phyloP scores from a whole-genome alignment of 2,888 invertebrate species.

The Stenotaenia linearis region DNA sequence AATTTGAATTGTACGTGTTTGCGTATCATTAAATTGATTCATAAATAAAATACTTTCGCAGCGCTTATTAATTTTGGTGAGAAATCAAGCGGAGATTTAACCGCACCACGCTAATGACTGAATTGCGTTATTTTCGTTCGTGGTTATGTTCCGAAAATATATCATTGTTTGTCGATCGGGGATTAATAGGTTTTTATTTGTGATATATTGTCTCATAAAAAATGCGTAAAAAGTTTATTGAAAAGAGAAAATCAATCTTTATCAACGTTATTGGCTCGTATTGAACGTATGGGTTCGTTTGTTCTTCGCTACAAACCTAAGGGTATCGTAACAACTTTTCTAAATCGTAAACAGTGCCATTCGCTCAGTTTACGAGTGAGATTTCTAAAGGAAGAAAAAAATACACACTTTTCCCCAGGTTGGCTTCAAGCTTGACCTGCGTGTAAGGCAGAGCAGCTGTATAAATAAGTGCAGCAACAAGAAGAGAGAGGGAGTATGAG shows the following conservation, averaged over 20 bases:
- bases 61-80: not conserved
- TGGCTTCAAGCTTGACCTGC: constrained; percentile 24
- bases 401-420: not conserved
- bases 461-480: not conserved
- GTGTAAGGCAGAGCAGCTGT: constrained; percentile 20
- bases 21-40: not conserved
- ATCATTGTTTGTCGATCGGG: no score
- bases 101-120: not conserved
- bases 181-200: no score
- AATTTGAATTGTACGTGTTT: not conserved
- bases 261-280: not conserved
- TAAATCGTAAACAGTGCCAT: constrained; percentile 14
- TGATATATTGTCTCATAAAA: no score
- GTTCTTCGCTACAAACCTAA: not conserved
- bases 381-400: not conserved
- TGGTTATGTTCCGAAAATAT: no score
- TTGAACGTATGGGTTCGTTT: not conserved
- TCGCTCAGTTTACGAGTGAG: not conserved
- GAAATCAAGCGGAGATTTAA: not conserved
- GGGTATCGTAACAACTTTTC: constrained; percentile 26
- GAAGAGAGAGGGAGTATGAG: not conserved
- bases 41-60: not conserved
- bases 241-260: no score
- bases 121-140: not conserved
- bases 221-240: no score